Evolutionary conservation across 2,888 invertebrate genomes (phyloP).

Genomic region (Heteropelma amictum): DNA sequence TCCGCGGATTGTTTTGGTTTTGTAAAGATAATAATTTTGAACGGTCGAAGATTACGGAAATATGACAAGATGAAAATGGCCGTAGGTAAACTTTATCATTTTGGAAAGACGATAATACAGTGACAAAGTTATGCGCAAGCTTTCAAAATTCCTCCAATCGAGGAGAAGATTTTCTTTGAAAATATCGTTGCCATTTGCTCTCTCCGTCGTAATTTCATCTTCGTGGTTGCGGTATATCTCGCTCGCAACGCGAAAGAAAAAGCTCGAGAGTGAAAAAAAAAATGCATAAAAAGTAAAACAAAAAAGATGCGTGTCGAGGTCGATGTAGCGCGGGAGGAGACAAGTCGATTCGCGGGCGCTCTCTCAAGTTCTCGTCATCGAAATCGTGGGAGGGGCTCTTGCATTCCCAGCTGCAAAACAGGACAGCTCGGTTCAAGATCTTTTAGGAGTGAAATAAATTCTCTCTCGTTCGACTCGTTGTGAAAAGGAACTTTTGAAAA

Average conservation of each 20-base stretch:
- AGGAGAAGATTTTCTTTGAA: too few relatives aligned
- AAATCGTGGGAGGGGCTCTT: conserved; percentile 64
- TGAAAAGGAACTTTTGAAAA: not conserved
- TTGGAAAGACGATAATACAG: too few relatives aligned
- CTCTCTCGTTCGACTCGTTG: not conserved
- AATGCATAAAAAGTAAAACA: not conserved
- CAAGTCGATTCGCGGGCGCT: conserved; percentile 51
- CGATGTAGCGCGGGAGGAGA: conserved; percentile 61
- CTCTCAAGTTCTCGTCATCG: conserved; percentile 40
- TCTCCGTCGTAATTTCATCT: conserved; percentile 20
- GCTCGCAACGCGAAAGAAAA: not conserved
- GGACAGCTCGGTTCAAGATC: conserved; percentile 17
- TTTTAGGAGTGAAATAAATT: conserved; percentile 5
- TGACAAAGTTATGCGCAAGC: too few relatives aligned
- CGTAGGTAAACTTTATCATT: too few relatives aligned
- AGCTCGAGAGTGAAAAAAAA: not conserved
- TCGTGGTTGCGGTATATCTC: not conserved
- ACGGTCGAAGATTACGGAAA: too few relatives aligned
- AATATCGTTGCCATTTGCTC: too few relatives aligned
- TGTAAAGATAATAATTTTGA: too few relatives aligned
- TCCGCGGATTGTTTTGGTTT: too few relatives aligned
- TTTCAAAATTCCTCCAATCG: too few relatives aligned
- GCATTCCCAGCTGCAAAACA: conserved; percentile 25
- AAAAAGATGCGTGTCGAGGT: conserved; percentile 69
- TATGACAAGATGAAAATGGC: too few relatives aligned